These are phyloP conservation scores for Liparis tanakae DNA, from an alignment of 2,797 vertebrate species.

Conservation along the genomic window DNA sequence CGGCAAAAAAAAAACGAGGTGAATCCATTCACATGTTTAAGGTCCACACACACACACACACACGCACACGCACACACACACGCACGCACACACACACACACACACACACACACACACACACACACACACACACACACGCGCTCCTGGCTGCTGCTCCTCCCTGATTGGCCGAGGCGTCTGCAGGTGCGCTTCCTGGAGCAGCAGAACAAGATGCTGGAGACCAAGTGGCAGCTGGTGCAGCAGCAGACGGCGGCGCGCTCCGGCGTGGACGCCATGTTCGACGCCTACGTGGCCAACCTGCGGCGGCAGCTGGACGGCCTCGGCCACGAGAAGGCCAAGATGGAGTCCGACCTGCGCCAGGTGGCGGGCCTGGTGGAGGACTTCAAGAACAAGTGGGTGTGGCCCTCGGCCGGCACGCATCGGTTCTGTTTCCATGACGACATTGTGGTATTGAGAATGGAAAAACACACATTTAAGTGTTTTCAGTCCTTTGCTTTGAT, in stretches of 20 bases:
- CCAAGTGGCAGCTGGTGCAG: slow-evolving; percentile 86
- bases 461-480: too few relatives aligned
- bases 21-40: too few relatives aligned
- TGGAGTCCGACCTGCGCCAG: slow-evolving; percentile 82
- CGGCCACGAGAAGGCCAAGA: slow-evolving; percentile 78
- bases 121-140: not conserved
- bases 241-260: slow-evolving; percentile 79
- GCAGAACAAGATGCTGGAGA: slow-evolving; percentile 87
- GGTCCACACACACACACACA: not conserved
- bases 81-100: not conserved
- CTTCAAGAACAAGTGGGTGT: slow-evolving; percentile 74
- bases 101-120: not conserved
- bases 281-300: slow-evolving; percentile 80
- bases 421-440: too few relatives aligned
- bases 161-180: slow-evolving; percentile 20
- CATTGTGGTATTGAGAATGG: too few relatives aligned
- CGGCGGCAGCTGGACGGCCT: slow-evolving; percentile 83
- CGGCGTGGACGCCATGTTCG: slow-evolving; percentile 75
- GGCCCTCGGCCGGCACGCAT: too few relatives aligned
- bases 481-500: too few relatives aligned
- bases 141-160: too few relatives aligned
- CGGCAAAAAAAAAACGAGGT: too few relatives aligned
- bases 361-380: slow-evolving; percentile 83
- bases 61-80: too few relatives aligned
- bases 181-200: slow-evolving; percentile 86